Evolutionary conservation across 2,888 invertebrate species (phyloP).

Genomic region (Mimachlamys varia): DNA sequence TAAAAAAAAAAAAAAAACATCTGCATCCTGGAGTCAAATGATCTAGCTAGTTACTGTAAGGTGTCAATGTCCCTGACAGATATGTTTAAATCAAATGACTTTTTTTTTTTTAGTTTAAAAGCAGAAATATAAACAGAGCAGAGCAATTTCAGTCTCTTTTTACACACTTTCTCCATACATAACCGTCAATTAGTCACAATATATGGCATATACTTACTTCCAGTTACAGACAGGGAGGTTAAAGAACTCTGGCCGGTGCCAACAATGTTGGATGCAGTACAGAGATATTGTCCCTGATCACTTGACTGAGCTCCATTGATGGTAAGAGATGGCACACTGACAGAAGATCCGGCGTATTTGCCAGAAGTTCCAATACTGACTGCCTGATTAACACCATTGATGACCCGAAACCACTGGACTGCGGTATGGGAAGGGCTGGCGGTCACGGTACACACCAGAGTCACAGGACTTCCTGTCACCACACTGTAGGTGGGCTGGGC

Average conservation of each 20-base stretch:
- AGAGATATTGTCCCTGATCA: slow-evolving; percentile 47
- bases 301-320: slow-evolving; percentile 37
- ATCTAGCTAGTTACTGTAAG: no score
- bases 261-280: slow-evolving; percentile 43
- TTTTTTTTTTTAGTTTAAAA: no score
- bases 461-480: slow-evolving; percentile 24
- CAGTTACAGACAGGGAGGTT: slow-evolving; percentile 42
- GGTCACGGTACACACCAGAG: slow-evolving; percentile 38
- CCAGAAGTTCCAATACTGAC: slow-evolving; percentile 36
- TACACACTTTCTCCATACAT: no score
- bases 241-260: slow-evolving; percentile 45
- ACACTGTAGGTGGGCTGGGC: slow-evolving; percentile 7
- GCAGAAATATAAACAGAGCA: no score
- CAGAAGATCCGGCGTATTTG: slow-evolving; percentile 41
- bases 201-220: slow-evolving; percentile 38
- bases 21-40: no score
- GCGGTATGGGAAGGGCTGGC: slow-evolving; percentile 39
- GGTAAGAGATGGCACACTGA: slow-evolving; percentile 42
- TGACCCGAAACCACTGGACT: slow-evolving; percentile 41
- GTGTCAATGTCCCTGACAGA: no score
- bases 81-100: no score
- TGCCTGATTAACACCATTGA: slow-evolving; percentile 39
- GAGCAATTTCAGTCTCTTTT: no score
- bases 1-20: no score
- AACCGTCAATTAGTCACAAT: no score